phyloP scores from a whole-genome alignment of 2,888 invertebrate species.

The Drosophila cognata region DNA sequence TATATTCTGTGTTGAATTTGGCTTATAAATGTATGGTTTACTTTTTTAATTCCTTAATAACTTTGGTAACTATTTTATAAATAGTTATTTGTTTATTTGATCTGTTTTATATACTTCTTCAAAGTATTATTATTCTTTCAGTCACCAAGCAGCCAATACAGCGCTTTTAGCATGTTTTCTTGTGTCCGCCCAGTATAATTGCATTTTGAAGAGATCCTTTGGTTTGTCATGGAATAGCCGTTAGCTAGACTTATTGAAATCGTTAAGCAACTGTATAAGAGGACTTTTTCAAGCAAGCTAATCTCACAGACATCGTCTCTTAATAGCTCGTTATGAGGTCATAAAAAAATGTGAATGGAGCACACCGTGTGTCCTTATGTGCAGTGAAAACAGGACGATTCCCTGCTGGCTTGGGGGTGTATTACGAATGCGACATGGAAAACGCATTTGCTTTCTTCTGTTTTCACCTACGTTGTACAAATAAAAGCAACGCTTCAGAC shows the following conservation, averaged over 20 bases:
- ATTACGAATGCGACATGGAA: conserved; percentile 59
- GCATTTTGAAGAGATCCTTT: conserved; percentile 3
- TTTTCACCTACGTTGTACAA: conserved; percentile 18
- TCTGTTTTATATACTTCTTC: neutral
- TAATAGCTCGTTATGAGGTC: conserved; percentile 54
- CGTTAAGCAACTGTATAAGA: conserved; percentile 1
- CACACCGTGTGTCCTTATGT: conserved; percentile 13
- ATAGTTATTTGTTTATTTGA: neutral
- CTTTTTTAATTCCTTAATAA: neutral
- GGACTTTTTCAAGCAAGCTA: conserved; percentile 11
- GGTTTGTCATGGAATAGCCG: conserved; percentile 4
- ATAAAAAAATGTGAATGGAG: conserved; percentile 19
- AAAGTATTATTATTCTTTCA: neutral
- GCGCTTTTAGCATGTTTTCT: neutral
- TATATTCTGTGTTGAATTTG: neutral
- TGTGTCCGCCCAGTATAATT: neutral
- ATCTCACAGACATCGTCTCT: conserved; percentile 24
- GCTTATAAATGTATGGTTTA: neutral
- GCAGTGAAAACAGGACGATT: conserved; percentile 6
- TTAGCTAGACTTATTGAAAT: conserved; percentile 27
- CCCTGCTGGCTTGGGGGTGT: conserved; percentile 25
- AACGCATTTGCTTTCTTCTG: conserved; percentile 55
- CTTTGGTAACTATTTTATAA: neutral
- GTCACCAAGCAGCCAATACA: neutral
- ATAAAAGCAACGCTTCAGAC: conserved; percentile 27